These are phyloP conservation scores for fruit fly (Drosophila melanogaster) DNA, from an alignment of 1,140 invertebrate genomes.

Conservation along the genomic window DNA sequence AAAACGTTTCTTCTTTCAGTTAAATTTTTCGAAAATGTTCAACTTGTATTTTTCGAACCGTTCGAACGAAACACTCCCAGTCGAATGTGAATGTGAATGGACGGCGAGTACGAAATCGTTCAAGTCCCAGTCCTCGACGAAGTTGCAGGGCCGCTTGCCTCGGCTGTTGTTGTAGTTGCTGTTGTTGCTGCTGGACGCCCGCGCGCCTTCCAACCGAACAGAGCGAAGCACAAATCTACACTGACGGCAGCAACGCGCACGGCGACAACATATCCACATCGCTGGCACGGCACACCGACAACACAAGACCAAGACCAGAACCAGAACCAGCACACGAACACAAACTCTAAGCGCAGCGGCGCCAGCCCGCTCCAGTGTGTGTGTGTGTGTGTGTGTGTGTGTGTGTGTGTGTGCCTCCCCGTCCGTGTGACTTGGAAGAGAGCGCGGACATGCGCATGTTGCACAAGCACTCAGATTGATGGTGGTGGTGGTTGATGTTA, in stretches of 20 bases:
- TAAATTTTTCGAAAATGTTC: background rate
- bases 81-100: constrained; percentile 46
- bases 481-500: constrained; percentile 33
- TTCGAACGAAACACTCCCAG: constrained; percentile 25
- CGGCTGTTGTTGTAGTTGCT: constrained; percentile 12
- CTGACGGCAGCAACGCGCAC: constrained; percentile 68
- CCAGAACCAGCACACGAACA: background rate
- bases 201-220: constrained; percentile 75
- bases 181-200: constrained; percentile 44
- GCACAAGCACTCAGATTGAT: too few relatives aligned
- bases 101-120: constrained; percentile 10
- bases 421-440: constrained; percentile 43
- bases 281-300: constrained; percentile 19
- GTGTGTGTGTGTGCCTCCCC: background rate
- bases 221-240: constrained; percentile 83
- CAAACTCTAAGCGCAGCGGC: constrained; percentile 27
- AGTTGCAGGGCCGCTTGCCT: constrained; percentile 17
- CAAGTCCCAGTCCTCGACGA: constrained; percentile 22
- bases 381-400: constrained; percentile 9
- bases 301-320: constrained; percentile 20
- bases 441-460: constrained; percentile 32
- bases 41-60: constrained; percentile 28
- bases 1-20: background rate
- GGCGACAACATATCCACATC: constrained; percentile 21
- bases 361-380: constrained; percentile 11